Base-by-base conservation (phyloP, 2,888 invertebrate genomes). In the Pseudoips prasinana region DNA sequence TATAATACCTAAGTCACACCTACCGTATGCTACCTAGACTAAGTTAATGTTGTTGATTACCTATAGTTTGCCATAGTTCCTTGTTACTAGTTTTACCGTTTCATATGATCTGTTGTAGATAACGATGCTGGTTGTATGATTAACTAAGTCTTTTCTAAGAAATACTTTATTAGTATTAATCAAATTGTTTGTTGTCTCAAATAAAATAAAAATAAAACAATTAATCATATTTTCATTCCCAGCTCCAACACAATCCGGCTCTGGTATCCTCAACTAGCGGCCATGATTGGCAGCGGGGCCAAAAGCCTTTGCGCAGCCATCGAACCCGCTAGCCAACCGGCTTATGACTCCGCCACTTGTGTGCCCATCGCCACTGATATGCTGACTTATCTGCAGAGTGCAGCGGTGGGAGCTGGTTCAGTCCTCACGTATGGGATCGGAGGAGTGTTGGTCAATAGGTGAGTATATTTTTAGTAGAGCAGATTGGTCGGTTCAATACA, bases 261-360 rank as follows among this genome's bases (percentile, higher is more conserved):
- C 18, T 97, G 96, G 96, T 90, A 96, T 51, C 96, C 96, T 0
- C 95, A 96, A 67, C 86, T 97, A 8, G 96, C 96, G 49, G 92
- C 94, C 32, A 93, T 94, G 70, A 92, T 94, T 25, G 68, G 75
- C 3, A 62, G 76, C 0, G 65, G 66, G 20, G 67, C 60, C 20
- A 66, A 66, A 18, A 70, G 71, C 7, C 70, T 87, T 1, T 88
- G 88, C 46, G 66, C 84, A 0, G 86, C 87, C 33, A 79, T 83
- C 37, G 73, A 74, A 0, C 80, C 82, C 0, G 46, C 17, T n/a
- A 48, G n/a, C 27, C 41, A 7, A 46, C 51, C 46, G 1, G 58
- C 47, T 1, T 40, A 47, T 1, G 68, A 50, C 1, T 37, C 39
- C n/a, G 39, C 43, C 1, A 28, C 31, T 23, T 88, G 88, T 46